These are phyloP conservation scores for Calameuta pallipes DNA, from an alignment of 2,888 invertebrate species.

Conservation along the genomic window DNA sequence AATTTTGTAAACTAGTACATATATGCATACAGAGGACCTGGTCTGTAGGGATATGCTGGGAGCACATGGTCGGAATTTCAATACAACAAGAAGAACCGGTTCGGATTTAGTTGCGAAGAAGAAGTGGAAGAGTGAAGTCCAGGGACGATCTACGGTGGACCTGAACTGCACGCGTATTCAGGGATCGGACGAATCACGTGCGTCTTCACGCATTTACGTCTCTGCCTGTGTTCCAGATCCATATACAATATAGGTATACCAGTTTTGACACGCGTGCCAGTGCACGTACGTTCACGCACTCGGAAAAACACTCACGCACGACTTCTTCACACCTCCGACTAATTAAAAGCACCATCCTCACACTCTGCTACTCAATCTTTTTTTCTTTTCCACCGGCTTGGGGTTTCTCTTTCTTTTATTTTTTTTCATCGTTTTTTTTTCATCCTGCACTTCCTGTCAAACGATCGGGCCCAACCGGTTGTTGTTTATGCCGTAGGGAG, in stretches of 20 bases:
- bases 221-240: too few relatives aligned
- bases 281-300: slow-evolving; percentile 21
- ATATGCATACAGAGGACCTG: too few relatives aligned
- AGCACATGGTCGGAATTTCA: slow-evolving; percentile 52
- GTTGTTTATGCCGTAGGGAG: slow-evolving; percentile 18
- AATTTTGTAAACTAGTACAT: too few relatives aligned
- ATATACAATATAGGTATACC: too few relatives aligned
- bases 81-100: slow-evolving; percentile 57
- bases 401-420: slow-evolving; percentile 27
- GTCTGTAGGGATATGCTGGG: slow-evolving; percentile 8
- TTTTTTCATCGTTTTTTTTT: slow-evolving; percentile 15
- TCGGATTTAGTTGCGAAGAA: slow-evolving; percentile 28
- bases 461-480: neutral
- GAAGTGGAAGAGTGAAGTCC: slow-evolving; percentile 13
- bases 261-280: slow-evolving; percentile 11
- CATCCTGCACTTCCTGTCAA: slow-evolving; percentile 10
- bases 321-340: slow-evolving; percentile 57
- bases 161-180: too few relatives aligned
- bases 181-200: slow-evolving; percentile 5
- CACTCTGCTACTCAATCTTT: slow-evolving; percentile 20
- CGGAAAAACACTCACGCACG: slow-evolving; percentile 45
- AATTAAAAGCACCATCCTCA: slow-evolving; percentile 56
- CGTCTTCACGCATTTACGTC: slow-evolving; percentile 7
- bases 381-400: slow-evolving; percentile 11
- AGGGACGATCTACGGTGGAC: slow-evolving; percentile 22